Evolutionary conservation across 2,797 vertebrate genomes (phyloP), one percentile per base, ranked within the genome.

Genomic region (Enoplosus armatus): DNA sequence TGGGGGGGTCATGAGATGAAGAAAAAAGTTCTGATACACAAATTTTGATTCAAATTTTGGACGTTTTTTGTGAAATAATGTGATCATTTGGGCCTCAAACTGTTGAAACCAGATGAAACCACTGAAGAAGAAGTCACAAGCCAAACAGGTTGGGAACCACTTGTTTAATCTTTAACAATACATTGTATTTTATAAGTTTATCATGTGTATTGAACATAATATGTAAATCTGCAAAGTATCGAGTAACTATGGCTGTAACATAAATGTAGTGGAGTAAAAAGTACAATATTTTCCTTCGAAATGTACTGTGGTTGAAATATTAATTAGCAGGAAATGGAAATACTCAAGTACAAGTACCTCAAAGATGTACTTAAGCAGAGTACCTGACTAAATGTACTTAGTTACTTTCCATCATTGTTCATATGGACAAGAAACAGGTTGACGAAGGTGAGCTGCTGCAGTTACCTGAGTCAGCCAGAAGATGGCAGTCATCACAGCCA

Each of bases 401-500:
- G n/a, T n/a, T n/a, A n/a, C n/a, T n/a, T n/a, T 41, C 24, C 12
- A 5, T 11, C 6, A 12, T 41, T 48, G 31, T 6, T 51, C 20
- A 51, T 39, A 22, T 41, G 12, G 10, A 27, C 9, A 16, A 31
- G 12, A 2, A 65, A 26, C 7, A 31, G 3, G 15, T 10, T 63
- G 16, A 24, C 53, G 0, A 27, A 27, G 16, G 2, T 7, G 31
- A 64, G 6, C 0, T 68, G 60, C 47, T 26, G 75, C 66, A 68
- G 47, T 85, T 65, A 41, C 60, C 9, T 1, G 5, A 2, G 5
- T 2, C 41, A 14, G 26, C 76, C 89, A 16, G 59, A 8, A 56
- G 86, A 68, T 80, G 86, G 72, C 76, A 64, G 58, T 75, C 63
- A 83, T 67, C 61, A 41, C 66, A 80, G 33, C 80, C 45, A 9